Evolutionary conservation across 2,797 vertebrate species (phyloP).

Genomic region (Gallinago solitaria): DNA sequence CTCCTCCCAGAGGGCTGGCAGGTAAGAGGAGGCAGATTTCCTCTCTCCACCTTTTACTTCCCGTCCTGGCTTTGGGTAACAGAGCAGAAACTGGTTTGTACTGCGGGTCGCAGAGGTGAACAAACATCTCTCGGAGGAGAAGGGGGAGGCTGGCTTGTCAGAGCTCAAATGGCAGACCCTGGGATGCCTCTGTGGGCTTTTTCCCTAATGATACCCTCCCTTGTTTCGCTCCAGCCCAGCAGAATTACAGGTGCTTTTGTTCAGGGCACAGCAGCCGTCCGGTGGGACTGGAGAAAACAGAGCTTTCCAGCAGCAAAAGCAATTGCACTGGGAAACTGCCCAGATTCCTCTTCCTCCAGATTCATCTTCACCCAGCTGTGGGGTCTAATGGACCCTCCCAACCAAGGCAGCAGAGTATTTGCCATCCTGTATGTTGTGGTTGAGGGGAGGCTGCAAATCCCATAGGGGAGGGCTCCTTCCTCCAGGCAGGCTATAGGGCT

Average conservation of each 20-base stretch:
- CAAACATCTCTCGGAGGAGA: neutral
- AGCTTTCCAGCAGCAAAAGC: neutral
- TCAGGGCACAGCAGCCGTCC: neutral
- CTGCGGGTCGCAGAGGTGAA: neutral
- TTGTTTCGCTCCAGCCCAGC: neutral
- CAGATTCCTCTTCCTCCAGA: neutral
- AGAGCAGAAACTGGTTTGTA: neutral
- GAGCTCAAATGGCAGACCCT: neutral
- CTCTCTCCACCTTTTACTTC: neutral
- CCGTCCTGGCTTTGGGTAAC: neutral
- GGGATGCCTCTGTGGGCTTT: neutral
- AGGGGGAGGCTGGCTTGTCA: neutral
- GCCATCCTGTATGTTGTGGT: accelerated
- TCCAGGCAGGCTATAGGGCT: accelerated
- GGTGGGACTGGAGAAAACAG: accelerated
- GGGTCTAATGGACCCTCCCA: neutral
- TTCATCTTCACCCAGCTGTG: neutral
- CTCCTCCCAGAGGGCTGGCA: neutral
- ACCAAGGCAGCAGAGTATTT: neutral
- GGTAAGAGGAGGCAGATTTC: neutral
- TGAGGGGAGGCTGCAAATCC: neutral
- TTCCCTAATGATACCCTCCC: neutral
- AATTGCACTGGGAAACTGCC: neutral
- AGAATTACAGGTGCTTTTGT: neutral
- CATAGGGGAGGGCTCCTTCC: neutral